A percentile compares a stretch with the other conserved stretches of the same genome.
These are phyloP conservation scores for Coregonus sp. DNA, from an alignment of 2,797 vertebrate genomes.

Conservation along the genomic window DNA sequence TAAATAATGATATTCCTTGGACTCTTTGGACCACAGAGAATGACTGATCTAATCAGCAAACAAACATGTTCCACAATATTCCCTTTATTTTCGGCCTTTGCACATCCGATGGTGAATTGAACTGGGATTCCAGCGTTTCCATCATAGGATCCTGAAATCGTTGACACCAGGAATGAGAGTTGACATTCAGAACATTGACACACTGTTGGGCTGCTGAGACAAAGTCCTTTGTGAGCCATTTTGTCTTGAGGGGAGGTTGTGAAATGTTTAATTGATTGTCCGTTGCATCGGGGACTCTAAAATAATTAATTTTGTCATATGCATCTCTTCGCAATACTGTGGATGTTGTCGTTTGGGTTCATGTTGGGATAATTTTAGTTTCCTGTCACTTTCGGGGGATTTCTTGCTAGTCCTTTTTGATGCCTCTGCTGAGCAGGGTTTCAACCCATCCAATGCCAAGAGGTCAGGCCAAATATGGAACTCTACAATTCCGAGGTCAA, in stretches of 20 bases:
- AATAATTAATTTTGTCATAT: neutral
- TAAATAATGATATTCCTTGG: conserved; percentile 3
- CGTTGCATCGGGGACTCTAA: neutral
- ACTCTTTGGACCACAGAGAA: neutral
- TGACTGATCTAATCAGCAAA: conserved; percentile 13
- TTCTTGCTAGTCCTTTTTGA: too few relatives aligned
- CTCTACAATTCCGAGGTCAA: neutral
- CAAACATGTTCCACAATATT: neutral
- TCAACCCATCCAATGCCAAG: neutral
- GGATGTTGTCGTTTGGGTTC: neutral
- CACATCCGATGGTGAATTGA: conserved; percentile 39
- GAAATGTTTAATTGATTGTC: neutral
- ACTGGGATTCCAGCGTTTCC: conserved; percentile 6
- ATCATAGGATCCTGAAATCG: neutral
- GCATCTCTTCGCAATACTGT: neutral
- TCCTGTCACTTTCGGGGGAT: neutral
- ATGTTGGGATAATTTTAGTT: neutral
- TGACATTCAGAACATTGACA: neutral
- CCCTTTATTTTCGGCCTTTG: conserved; percentile 41
- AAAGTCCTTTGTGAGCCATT: conserved; percentile 12
- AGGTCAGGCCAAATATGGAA: neutral
- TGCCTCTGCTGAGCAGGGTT: neutral
- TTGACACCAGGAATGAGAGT: neutral
- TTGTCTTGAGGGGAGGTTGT: neutral
- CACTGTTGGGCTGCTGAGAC: neutral